phyloP scores from a whole-genome alignment of 2,888 invertebrate genomes.

The Lithophane ornitopus region DNA sequence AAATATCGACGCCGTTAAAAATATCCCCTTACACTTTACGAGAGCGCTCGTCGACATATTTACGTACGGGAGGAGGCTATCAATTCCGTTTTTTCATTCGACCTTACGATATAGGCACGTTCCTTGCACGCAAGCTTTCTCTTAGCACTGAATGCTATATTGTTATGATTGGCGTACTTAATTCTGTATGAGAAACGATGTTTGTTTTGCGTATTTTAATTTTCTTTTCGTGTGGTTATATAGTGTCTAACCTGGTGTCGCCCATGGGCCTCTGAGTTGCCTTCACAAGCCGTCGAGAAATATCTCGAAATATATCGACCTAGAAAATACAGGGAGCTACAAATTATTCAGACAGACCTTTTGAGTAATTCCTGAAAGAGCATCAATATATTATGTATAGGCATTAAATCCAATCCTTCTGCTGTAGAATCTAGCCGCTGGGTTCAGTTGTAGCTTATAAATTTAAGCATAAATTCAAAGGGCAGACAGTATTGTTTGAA shows the following conservation, averaged over 20 bases:
- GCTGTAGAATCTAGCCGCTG: conserved; percentile 24
- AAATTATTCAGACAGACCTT: conserved; percentile 9
- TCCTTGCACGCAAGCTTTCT: conserved; percentile 80
- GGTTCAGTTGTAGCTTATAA: conserved; percentile 45
- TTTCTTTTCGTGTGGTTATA: no score
- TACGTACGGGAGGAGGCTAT: conserved; percentile 86
- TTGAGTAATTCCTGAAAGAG: conserved; percentile 9
- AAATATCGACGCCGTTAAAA: conserved; percentile 90
- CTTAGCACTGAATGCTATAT: conserved; percentile 73
- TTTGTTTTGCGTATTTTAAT: conserved; percentile 38
- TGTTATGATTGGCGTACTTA: conserved; percentile 63
- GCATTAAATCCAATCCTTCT: not conserved
- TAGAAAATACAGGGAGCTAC: conserved; percentile 11
- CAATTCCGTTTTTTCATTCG: conserved; percentile 85
- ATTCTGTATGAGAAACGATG: conserved; percentile 50
- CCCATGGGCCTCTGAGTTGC: no score
- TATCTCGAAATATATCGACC: no score
- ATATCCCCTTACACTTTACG: conserved; percentile 90
- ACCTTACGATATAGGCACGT: conserved; percentile 72
- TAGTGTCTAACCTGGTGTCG: no score
- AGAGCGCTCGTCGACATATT: conserved; percentile 87
- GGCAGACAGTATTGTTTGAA: conserved; percentile 61
- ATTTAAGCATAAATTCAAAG: conserved; percentile 58
- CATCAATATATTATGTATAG: conserved; percentile 1
- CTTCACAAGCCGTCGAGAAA: no score